Evolutionary conservation across 2,113 vertebrate genomes (phyloP), one percentile per base, ranked within the genome.

Genomic region (Semicossyphus pulcher): DNA sequence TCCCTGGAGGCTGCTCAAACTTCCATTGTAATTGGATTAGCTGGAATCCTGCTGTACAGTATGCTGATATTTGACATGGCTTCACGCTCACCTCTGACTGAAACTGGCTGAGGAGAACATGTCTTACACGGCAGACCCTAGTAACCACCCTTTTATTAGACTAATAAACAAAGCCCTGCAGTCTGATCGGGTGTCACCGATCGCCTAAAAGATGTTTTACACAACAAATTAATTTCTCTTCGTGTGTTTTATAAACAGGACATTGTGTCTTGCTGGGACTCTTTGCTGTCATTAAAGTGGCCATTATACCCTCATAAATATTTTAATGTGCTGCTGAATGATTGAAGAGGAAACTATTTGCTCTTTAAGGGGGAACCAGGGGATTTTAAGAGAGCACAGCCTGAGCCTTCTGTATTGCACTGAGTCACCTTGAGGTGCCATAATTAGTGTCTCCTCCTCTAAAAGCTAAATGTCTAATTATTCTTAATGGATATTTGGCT

Each of bases 11-110:
- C 72, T 72, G 76, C 78, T 78, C 52, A 78, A 69, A 65, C 36
- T 39, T 85, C 26, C 62, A 39, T 80, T 80, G 73, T 80, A 47
- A 69, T 16, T 74, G 78, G 86, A 91, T 89, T 84, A 86, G 53
- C 21, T 10, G 39, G 42, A 42, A 68, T 70, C 49, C 49, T 12
- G 3, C 58, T 36, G 41, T 58, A 63, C 58, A 68, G 53, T 34
- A 25, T 41, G 20, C 3, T 45, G 67, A 69, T 78, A 60, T 79
- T 72, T 72, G 48, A 65, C 72, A 70, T 45, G 56, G 4, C 44
- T 68, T 72, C 47, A 56, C 12, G 60, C 36, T 72, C 51, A 75
- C 65, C 54, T 76, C 34, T 28, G 60, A 70, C 36, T 69, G 51
- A 47, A 67, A 72, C 5, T 18, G 61, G 39, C 8, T 72, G 6